phyloP scores from a whole-genome alignment of 2,888 invertebrate genomes.

The Andrena marginata region DNA sequence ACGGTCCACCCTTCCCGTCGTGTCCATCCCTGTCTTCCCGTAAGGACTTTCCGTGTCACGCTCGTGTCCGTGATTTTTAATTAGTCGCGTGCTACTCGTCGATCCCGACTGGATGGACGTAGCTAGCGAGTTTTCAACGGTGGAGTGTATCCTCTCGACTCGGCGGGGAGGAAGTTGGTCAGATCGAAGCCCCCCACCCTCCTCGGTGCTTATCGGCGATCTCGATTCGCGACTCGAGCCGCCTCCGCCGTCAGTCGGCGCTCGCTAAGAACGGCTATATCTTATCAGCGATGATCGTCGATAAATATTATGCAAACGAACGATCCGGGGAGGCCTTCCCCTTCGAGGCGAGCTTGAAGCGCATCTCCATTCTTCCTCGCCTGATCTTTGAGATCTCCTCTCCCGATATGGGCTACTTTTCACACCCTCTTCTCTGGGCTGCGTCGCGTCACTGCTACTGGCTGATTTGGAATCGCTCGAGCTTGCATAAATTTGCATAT shows the following conservation, averaged over 20 bases:
- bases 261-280: conserved; percentile 19
- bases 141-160: conserved; percentile 26
- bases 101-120: background rate
- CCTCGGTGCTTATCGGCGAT: conserved; percentile 61
- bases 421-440: background rate
- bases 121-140: conserved; percentile 37
- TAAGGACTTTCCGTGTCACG: conserved; percentile 28
- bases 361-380: background rate
- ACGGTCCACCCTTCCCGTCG: conserved; percentile 4
- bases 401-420: background rate
- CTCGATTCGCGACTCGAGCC: conserved; percentile 52
- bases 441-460: too few relatives aligned
- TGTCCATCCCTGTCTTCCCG: conserved; percentile 21
- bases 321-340: conserved; percentile 35
- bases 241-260: conserved; percentile 13
- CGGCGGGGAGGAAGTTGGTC: conserved; percentile 2
- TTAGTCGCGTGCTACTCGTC: conserved; percentile 68
- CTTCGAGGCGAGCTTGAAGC: conserved; percentile 16
- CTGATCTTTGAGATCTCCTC: background rate
- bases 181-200: conserved; percentile 42
- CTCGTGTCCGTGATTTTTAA: conserved; percentile 69
- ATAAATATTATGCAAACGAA: conserved; percentile 73
- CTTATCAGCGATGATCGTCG: conserved; percentile 62
- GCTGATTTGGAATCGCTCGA: too few relatives aligned
- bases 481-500: too few relatives aligned